Conservation (phyloP, 2,888 invertebrate species). For the Pammene aurita region DNA sequence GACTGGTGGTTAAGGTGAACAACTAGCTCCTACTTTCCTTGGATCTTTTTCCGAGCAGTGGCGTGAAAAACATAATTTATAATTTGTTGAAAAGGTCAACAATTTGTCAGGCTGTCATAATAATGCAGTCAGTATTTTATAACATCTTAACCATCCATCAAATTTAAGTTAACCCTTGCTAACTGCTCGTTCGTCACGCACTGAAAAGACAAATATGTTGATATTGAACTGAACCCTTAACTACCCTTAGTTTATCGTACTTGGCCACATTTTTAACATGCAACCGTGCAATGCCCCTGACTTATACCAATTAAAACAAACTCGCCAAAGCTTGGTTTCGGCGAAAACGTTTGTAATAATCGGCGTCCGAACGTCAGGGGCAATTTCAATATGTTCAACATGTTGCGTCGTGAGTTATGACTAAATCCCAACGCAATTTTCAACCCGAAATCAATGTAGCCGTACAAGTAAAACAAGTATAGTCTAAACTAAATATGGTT, state of each 20-base stretch:
- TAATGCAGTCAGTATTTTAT: too few species aligned
- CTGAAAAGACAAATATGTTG: too few species aligned
- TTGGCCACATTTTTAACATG: conserved; percentile 44
- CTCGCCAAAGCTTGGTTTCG: conserved; percentile 41
- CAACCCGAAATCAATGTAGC: neutral
- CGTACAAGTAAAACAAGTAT: neutral
- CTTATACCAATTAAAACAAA: conserved; percentile 51
- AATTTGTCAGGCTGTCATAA: too few species aligned
- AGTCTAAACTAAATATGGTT: neutral
- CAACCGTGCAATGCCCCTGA: conserved; percentile 46
- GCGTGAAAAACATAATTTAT: too few species aligned
- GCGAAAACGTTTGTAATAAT: conserved; percentile 28
- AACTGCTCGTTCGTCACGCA: neutral
- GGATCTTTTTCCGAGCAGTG: too few species aligned
- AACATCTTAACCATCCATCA: too few species aligned
- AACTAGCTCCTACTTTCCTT: too few species aligned
- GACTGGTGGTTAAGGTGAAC: too few species aligned
- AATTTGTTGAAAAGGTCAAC: too few species aligned
- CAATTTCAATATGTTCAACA: conserved; percentile 20
- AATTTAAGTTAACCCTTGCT: too few species aligned
- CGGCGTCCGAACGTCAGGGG: conserved; percentile 20
- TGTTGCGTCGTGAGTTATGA: conserved; percentile 13
- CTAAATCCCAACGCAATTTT: conserved; percentile 3
- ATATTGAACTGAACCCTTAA: conserved; percentile 9
- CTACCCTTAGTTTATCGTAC: neutral